phyloP scores from a whole-genome alignment of 2,888 invertebrate species.

The Pseudoips prasinana region DNA sequence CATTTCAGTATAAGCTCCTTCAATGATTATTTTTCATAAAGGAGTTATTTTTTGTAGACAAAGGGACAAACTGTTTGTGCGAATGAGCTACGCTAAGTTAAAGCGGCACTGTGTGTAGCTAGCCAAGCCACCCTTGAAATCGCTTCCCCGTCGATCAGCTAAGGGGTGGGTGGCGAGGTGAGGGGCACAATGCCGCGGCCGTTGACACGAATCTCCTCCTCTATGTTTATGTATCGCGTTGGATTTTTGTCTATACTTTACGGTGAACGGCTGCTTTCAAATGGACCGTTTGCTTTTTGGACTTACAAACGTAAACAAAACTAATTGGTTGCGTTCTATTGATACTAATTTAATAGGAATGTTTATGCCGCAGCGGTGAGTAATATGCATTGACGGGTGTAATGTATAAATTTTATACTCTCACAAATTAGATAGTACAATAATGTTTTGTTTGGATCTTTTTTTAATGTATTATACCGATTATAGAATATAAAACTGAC shows the following conservation, averaged over 20 bases:
- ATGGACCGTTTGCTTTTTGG: conserved; percentile 60
- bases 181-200: conserved; percentile 63
- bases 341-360: conserved; percentile 5
- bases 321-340: conserved; percentile 14
- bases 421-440: too few species aligned
- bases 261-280: conserved; percentile 58
- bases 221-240: conserved; percentile 71
- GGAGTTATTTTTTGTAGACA: too few species aligned
- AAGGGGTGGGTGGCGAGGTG: conserved; percentile 33
- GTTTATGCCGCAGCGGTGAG: neutral
- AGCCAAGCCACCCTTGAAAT: conserved; percentile 68
- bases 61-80: too few species aligned
- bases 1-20: too few species aligned
- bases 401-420: too few species aligned
- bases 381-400: neutral
- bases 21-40: too few species aligned
- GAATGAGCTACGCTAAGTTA: too few species aligned
- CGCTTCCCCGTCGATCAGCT: conserved; percentile 58
- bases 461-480: too few species aligned
- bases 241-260: conserved; percentile 66
- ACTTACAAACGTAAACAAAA: conserved; percentile 42
- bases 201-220: conserved; percentile 75
- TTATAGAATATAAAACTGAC: too few species aligned
- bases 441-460: too few species aligned
- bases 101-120: too few species aligned